Evolutionary conservation across 2,113 vertebrate species (phyloP).

Genomic region (Perca schrenkii): DNA sequence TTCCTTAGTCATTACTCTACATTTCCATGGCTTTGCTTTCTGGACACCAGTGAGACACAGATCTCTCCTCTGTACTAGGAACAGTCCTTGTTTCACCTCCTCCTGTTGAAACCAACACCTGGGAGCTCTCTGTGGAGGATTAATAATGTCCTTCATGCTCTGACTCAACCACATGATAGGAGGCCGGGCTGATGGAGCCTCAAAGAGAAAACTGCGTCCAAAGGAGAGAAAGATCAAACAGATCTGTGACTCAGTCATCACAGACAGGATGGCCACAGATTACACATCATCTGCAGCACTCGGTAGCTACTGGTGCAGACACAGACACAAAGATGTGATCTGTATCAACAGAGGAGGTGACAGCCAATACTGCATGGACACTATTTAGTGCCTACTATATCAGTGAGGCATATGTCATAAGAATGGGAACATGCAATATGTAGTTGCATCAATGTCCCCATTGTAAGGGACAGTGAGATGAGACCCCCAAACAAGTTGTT

Average conservation of each 20-base stretch:
- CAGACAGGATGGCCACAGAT: slow-evolving; percentile 33
- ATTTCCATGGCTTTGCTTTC: slow-evolving; percentile 21
- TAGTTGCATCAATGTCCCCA: background rate
- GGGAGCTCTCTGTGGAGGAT: slow-evolving; percentile 43
- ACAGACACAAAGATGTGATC: slow-evolving; percentile 4
- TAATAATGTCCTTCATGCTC: slow-evolving; percentile 62
- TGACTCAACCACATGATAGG: slow-evolving; percentile 60
- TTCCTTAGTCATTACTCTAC: slow-evolving; percentile 9
- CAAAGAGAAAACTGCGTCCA: slow-evolving; percentile 43
- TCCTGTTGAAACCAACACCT: slow-evolving; percentile 56
- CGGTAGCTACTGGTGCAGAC: background rate
- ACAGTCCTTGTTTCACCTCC: slow-evolving; percentile 40
- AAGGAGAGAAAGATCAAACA: slow-evolving; percentile 33
- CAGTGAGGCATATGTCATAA: background rate
- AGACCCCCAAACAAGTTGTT: background rate
- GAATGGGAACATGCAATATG: background rate
- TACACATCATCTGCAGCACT: slow-evolving; percentile 26
- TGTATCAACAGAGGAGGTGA: background rate
- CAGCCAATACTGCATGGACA: background rate
- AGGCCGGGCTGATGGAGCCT: slow-evolving; percentile 36
- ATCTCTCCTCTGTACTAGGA: slow-evolving; percentile 2
- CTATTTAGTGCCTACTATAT: background rate
- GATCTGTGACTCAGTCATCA: slow-evolving; percentile 31
- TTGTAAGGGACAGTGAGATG: background rate
- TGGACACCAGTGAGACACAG: slow-evolving; percentile 19